Conservation (phyloP, 2,113 vertebrate species). For the Tachysurus fulvidraco region DNA sequence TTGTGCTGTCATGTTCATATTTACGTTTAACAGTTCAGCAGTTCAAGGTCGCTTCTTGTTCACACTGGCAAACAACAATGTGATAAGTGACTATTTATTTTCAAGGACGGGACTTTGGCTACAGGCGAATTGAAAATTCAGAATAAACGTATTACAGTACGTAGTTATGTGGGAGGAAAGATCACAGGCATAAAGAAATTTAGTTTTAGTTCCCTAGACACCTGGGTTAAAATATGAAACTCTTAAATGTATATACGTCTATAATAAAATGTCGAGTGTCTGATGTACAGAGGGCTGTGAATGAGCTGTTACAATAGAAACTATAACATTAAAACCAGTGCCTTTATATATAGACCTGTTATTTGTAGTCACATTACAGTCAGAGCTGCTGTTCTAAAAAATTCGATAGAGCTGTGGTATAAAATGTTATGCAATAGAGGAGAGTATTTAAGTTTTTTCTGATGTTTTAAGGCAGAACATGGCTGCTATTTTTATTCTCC, state of each 20-base stretch:
- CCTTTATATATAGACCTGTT: background rate
- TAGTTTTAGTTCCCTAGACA: background rate
- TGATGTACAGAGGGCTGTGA: background rate
- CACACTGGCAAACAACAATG: background rate
- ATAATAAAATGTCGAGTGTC: background rate
- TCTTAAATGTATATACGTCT: background rate
- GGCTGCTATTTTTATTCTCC: background rate
- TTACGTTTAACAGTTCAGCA: slow-evolving; percentile 4
- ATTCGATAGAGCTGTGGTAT: background rate
- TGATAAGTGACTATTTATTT: background rate
- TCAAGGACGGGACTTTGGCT: background rate
- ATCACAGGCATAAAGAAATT: background rate
- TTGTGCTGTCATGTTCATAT: slow-evolving; percentile 15
- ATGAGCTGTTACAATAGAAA: background rate
- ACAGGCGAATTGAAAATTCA: background rate
- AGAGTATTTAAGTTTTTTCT: too few species aligned
- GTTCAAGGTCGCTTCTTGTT: background rate
- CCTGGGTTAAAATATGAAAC: background rate
- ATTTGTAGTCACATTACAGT: background rate
- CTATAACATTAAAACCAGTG: background rate
- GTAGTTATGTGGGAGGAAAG: background rate
- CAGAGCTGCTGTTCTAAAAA: background rate
- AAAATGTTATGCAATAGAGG: background rate
- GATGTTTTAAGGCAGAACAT: background rate
- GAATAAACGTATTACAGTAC: too few species aligned